Conservation (phyloP, 2,797 vertebrate species). For the Lophius americanus region DNA sequence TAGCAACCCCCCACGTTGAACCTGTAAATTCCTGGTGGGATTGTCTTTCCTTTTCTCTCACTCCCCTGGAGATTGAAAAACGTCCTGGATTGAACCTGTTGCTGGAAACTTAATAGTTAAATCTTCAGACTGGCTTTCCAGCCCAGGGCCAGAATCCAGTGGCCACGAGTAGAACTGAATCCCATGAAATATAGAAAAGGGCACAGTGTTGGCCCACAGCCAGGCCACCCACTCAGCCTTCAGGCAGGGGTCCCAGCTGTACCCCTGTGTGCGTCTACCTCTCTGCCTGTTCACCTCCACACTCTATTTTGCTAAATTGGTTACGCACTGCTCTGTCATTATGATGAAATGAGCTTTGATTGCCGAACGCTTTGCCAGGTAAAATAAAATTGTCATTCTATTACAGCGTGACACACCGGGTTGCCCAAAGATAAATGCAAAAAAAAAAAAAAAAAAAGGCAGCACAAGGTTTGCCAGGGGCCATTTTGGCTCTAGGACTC, state of each 20-base stretch:
- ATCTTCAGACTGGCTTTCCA: conserved; percentile 25
- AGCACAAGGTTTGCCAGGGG: conserved; percentile 73
- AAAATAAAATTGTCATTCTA: conserved; percentile 78
- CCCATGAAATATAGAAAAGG: conserved; percentile 72
- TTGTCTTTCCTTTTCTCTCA: no score
- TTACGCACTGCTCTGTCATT: conserved; percentile 62
- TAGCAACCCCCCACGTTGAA: no score
- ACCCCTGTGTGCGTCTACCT: conserved; percentile 10
- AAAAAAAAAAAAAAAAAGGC: conserved; percentile 52
- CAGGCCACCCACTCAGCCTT: conserved; percentile 62
- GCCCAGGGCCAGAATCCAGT: conserved; percentile 31
- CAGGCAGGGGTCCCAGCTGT: conserved; percentile 52
- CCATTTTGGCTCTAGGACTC: conserved; percentile 71
- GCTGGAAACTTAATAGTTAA: conserved; percentile 37
- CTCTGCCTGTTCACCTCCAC: conserved; percentile 30
- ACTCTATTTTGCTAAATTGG: conserved; percentile 58
- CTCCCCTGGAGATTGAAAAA: neutral
- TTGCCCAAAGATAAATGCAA: conserved; percentile 66
- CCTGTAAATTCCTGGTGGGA: no score
- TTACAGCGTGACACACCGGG: conserved; percentile 65
- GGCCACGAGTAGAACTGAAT: conserved; percentile 64
- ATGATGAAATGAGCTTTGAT: conserved; percentile 69
- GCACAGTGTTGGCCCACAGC: conserved; percentile 63
- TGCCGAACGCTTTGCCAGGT: conserved; percentile 67
- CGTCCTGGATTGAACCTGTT: conserved; percentile 35